These are phyloP conservation scores for Zaprionus vittiger DNA, from an alignment of 1,140 invertebrate genomes.

Conservation along the genomic window DNA sequence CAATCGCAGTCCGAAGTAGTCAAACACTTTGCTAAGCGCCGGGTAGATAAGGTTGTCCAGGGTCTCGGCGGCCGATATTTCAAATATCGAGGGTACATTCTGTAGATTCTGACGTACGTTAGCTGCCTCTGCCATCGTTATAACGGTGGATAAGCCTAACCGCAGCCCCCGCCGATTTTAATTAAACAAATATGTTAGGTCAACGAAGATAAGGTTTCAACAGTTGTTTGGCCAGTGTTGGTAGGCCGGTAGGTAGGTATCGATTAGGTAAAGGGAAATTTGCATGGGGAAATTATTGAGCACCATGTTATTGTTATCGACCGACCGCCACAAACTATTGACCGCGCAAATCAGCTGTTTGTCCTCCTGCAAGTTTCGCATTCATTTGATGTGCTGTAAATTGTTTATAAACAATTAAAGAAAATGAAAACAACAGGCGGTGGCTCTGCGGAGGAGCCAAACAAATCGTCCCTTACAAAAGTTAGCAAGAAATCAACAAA, in stretches of 20 bases:
- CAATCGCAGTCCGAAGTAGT: constrained; percentile 74
- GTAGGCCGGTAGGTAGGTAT: neutral
- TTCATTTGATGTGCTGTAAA: constrained; percentile 3
- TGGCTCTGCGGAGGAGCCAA: constrained; percentile 61
- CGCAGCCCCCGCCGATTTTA: neutral
- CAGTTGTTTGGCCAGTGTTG: constrained; percentile 29
- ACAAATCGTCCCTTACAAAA: constrained; percentile 62
- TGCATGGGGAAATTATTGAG: too few relatives aligned
- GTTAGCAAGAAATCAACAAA: constrained; percentile 78
- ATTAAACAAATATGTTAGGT: neutral
- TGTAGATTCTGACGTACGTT: constrained; percentile 80
- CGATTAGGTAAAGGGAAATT: too few relatives aligned
- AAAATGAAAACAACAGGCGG: constrained; percentile 71
- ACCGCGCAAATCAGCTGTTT: constrained; percentile 24
- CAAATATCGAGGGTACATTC: constrained; percentile 80
- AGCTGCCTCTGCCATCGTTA: constrained; percentile 67
- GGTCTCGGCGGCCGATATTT: constrained; percentile 79
- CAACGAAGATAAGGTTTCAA: constrained; percentile 15
- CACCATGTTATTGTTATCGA: neutral
- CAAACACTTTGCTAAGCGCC: constrained; percentile 78
- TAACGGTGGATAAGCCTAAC: neutral
- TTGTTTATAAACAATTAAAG: constrained; percentile 16
- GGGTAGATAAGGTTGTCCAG: constrained; percentile 81
- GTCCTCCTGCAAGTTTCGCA: neutral
- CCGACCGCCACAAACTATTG: constrained; percentile 1